Base-by-base conservation (phyloP, 2,888 invertebrate species). In the Coelopa pilipes region DNA sequence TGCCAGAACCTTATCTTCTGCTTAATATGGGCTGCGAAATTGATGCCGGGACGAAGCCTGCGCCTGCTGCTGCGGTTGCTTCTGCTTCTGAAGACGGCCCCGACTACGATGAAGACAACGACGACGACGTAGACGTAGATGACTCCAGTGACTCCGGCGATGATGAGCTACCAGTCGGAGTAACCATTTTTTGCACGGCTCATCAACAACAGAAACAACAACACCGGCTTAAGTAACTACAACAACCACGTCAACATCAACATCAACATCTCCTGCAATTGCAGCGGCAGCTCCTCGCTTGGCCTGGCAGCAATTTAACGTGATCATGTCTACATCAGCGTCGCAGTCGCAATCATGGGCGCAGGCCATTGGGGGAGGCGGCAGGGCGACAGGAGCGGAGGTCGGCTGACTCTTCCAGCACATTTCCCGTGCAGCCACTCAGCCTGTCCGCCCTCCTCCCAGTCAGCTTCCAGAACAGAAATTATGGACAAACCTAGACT, bases 271-370 rank as follows among this genome's bases (percentile, higher is more conserved):
- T 62, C 15, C 34, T 62, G 45, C 24, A 47, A 66, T n/a, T 46
- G 12, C 21, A 5, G 47, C 34, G 15, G 13, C 69, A 9, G 34
- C 34, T 15, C 45, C 45, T 57, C 17, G 47, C 49, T 49, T 70
- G 17, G 50, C 83, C 84, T 82, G 82, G 83, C 81, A 81, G 82
- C 82, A 84, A 84, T 83, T 84, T 84, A 84, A 82, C 82, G 83
- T 85, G 85, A 85, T 85, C 84, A 83, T 83, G 84, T 82, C 78
- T 47, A 50, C 21, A 45, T 10, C 45, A 17, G 55, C 11, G 49
- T 49, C 24, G 49, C 49, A 63, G 17, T n/a, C 62, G 62, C 21
- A 34, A 34, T 34, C 34, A 34, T 34, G 7, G 34, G 34, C 34
- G 34, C 2, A 34, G 34, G 34, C 7, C 7, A 7, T 34, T 7